phyloP scores from a whole-genome alignment of 2,888 invertebrate genomes.

The Netelia fuscicornis region DNA sequence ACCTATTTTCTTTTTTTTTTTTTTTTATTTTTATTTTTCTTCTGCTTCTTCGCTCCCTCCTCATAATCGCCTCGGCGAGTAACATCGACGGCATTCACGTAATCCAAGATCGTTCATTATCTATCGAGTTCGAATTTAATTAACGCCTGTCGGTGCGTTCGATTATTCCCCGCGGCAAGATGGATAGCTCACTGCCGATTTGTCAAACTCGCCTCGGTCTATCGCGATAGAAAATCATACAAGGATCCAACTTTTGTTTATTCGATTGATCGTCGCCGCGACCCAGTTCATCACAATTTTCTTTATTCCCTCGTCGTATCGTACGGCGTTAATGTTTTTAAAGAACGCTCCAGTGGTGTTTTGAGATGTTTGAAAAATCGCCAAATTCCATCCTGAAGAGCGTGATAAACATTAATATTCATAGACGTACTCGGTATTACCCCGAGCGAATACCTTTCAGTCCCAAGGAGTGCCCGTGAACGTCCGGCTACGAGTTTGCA shows the following conservation, averaged over 20 bases:
- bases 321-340: not conserved
- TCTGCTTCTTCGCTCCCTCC: not conserved
- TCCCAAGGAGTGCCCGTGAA: constrained; percentile 22
- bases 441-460: constrained; percentile 8
- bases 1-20: not conserved
- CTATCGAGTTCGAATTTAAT: not conserved
- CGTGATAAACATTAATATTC: constrained; percentile 23
- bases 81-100: not conserved
- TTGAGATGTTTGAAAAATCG: not conserved
- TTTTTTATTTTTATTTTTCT: not conserved
- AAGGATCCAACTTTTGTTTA: too few relatives aligned
- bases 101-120: not conserved
- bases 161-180: not conserved
- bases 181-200: not conserved
- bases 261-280: too few relatives aligned
- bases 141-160: not conserved
- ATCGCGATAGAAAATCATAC: too few relatives aligned
- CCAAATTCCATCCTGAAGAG: not conserved
- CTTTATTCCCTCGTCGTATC: too few relatives aligned
- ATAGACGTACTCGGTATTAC: not conserved
- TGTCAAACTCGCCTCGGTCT: not conserved
- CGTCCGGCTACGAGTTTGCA: constrained; percentile 16
- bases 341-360: not conserved
- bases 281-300: too few relatives aligned
- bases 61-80: not conserved